phyloP scores from a whole-genome alignment of 2,888 invertebrate genomes.

The Trypoxylon attenuatum region DNA sequence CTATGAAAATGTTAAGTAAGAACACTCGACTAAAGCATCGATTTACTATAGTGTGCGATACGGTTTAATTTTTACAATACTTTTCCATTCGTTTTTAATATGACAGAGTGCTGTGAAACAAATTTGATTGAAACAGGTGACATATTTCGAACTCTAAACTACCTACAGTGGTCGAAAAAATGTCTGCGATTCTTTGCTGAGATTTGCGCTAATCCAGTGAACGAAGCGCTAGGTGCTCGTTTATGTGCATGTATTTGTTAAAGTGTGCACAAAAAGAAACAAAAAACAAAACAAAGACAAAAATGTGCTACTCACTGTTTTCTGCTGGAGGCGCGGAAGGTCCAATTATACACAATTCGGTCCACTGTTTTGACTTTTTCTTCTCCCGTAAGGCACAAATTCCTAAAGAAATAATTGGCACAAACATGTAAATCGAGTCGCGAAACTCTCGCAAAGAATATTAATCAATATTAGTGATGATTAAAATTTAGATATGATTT shows the following conservation, averaged over 20 bases:
- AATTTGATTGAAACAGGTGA: too few relatives aligned
- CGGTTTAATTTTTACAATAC: too few relatives aligned
- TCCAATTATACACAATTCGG: slow-evolving; percentile 43
- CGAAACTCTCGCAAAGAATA: background rate
- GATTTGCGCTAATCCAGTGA: too few relatives aligned
- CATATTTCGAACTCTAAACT: too few relatives aligned
- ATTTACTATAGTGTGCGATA: too few relatives aligned
- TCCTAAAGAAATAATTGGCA: slow-evolving; percentile 5
- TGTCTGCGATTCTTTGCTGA: too few relatives aligned
- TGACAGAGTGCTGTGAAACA: too few relatives aligned
- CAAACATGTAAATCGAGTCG: background rate
- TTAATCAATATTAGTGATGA: background rate
- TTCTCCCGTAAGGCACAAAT: background rate
- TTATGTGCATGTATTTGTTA: background rate
- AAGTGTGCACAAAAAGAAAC: too few relatives aligned
- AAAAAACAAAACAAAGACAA: too few relatives aligned
- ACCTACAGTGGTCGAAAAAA: too few relatives aligned
- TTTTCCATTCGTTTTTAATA: too few relatives aligned
- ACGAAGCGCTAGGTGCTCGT: background rate
- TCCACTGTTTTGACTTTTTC: slow-evolving; percentile 34
- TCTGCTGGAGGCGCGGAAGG: slow-evolving; percentile 65
- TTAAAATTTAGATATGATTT: background rate
- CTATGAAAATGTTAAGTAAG: slow-evolving; percentile 24
- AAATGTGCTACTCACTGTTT: slow-evolving; percentile 60
- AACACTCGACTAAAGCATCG: too few relatives aligned